A percentile compares a stretch with the other conserved stretches of the same genome.
These are phyloP conservation scores for Misgurnus anguillicaudatus DNA, from an alignment of 2,113 vertebrate species.

Conservation along the genomic window DNA sequence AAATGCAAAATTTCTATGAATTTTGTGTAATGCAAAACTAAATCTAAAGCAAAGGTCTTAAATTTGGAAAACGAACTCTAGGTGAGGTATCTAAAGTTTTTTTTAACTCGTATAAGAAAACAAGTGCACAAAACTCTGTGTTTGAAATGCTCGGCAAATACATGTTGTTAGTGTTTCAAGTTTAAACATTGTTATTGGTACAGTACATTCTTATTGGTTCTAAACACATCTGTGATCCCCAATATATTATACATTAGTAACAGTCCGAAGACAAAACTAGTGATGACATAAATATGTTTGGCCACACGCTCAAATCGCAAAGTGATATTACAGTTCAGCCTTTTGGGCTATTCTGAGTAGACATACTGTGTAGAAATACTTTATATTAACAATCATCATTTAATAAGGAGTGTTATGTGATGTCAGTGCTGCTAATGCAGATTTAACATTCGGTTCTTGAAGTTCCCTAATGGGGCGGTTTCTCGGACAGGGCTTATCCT, in stretches of 20 bases:
- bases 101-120: slow-evolving; percentile 11
- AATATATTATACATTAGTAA: neutral
- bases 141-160: slow-evolving; percentile 25
- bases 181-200: slow-evolving; percentile 13
- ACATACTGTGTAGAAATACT: neutral
- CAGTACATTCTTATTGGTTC: slow-evolving; percentile 13
- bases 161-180: slow-evolving; percentile 9
- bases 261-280: neutral
- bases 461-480: neutral
- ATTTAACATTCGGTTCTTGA: neutral
- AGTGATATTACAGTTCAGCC: neutral
- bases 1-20: neutral
- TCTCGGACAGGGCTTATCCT: no score
- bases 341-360: neutral
- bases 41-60: neutral
- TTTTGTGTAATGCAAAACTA: slow-evolving; percentile 10
- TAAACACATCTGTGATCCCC: neutral
- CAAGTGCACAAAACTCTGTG: slow-evolving; percentile 4
- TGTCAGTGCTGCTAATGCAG: neutral
- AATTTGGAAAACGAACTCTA: neutral
- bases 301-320: neutral
- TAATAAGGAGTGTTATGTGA: neutral
- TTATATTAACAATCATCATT: neutral
- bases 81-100: slow-evolving; percentile 11
- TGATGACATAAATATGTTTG: neutral